Percentiles rank a stretch among this genome's conserved stretches.
These are phyloP conservation scores for Hafferia zeledoni DNA, from an alignment of 2,797 vertebrate genomes.

Conservation along the genomic window DNA sequence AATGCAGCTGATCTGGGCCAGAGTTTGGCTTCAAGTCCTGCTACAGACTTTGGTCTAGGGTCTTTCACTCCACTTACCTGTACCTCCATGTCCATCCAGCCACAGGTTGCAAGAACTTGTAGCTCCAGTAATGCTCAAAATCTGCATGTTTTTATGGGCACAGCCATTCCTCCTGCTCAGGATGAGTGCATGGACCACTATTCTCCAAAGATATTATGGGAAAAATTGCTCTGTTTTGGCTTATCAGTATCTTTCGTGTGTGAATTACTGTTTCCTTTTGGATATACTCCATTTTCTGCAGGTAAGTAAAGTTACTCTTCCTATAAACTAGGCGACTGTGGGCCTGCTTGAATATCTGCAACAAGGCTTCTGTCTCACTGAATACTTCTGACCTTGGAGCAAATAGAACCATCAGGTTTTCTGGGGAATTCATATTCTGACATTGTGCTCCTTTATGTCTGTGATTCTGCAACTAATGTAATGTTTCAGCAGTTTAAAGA, in stretches of 20 bases:
- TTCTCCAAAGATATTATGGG: not conserved
- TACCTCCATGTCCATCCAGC: not conserved
- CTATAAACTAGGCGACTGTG: not conserved
- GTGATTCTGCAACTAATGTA: not conserved
- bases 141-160: not conserved
- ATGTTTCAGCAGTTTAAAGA: not conserved
- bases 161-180: not conserved
- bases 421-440: not conserved
- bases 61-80: not conserved
- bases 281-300: not conserved
- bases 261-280: not conserved
- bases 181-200: not conserved
- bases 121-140: not conserved
- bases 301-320: not conserved
- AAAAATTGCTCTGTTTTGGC: not conserved
- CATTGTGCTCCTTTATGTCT: not conserved
- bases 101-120: not conserved
- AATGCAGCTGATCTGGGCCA: not conserved
- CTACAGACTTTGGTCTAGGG: not conserved
- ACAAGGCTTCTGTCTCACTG: not conserved
- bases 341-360: not conserved
- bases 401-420: not conserved
- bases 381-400: not conserved
- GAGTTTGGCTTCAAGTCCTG: not conserved
- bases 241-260: not conserved